A percentile compares a stretch with the other conserved stretches of the same genome.
Conservation (phyloP, 2,113 vertebrate species). For the Eulemur rufifrons region DNA sequence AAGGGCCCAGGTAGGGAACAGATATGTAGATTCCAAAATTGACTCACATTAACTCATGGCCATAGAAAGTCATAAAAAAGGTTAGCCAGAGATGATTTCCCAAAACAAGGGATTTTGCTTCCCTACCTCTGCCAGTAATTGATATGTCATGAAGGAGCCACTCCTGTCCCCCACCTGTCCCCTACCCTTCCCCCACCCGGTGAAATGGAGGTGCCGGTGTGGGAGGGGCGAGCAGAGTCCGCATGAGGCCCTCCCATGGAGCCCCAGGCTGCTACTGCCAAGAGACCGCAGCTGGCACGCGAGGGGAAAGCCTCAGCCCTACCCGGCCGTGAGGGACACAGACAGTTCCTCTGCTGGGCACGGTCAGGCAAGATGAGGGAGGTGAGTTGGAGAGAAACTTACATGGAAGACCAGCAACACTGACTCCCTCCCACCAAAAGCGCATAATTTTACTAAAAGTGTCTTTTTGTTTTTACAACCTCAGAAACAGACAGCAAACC, state of each 20-base stretch:
- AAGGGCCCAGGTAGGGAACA: not conserved
- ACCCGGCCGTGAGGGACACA: not conserved
- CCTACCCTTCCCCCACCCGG: too few relatives aligned
- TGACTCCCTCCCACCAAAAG: not conserved
- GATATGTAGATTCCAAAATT: not conserved
- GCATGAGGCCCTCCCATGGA: accelerated
- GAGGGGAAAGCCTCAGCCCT: not conserved
- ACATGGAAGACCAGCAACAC: not conserved
- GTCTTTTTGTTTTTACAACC: not conserved
- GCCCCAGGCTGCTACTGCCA: not conserved
- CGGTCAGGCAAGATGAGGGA: not conserved
- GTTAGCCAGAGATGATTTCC: not conserved
- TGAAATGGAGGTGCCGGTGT: not conserved
- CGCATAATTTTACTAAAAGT: not conserved
- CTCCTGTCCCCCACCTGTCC: not conserved
- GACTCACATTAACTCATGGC: not conserved
- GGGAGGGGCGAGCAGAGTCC: not conserved
- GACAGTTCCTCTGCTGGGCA: not conserved
- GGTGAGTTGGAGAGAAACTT: not conserved
- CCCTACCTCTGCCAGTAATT: not conserved
- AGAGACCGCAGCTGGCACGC: not conserved
- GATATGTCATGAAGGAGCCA: not conserved
- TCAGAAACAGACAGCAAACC: not conserved
- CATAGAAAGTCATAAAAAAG: not conserved
- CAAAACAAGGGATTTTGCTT: not conserved